Percentiles rank a stretch among this genome's conserved stretches.
Evolutionary conservation across 1,140 invertebrate genomes (phyloP).

Genomic region (Pseudachorutes palmiensis): DNA sequence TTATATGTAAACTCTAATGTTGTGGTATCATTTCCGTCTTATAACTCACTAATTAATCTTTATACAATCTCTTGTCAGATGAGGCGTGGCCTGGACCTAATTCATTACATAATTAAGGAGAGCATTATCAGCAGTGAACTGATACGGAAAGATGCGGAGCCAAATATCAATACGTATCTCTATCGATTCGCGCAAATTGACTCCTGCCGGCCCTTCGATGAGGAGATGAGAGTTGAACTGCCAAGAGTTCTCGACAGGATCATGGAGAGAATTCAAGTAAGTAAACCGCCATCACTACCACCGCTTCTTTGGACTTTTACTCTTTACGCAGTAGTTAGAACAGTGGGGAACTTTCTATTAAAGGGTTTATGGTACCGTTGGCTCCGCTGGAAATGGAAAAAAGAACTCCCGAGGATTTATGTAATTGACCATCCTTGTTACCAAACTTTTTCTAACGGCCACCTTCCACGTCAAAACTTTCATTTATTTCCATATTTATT

Average conservation of each 20-base stretch:
- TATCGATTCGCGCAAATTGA: constrained; percentile 24
- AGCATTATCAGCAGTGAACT: constrained; percentile 8
- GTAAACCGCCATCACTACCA: neutral
- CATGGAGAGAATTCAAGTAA: constrained; percentile 77
- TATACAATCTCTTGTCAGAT: constrained; percentile 97
- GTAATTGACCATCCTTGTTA: neutral
- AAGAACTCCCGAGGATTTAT: neutral
- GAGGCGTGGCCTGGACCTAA: constrained; percentile 90
- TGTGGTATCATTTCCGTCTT: too few relatives aligned
- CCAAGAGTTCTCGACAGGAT: constrained; percentile 76
- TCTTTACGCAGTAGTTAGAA: neutral
- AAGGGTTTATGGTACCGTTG: neutral
- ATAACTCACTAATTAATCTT: too few relatives aligned
- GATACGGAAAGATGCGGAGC: neutral
- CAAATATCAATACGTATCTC: constrained; percentile 10
- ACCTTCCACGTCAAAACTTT: neutral
- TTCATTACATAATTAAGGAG: constrained; percentile 94
- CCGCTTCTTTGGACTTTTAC: neutral
- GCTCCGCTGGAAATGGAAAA: neutral
- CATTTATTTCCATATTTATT: constrained; percentile 12
- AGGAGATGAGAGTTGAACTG: constrained; percentile 54
- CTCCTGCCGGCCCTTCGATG: constrained; percentile 4
- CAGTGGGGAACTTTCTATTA: neutral
- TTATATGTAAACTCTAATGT: too few relatives aligned
- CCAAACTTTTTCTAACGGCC: constrained; percentile 12